phyloP scores from a whole-genome alignment of 2,113 vertebrate genomes.

The Vicugna pacos region DNA sequence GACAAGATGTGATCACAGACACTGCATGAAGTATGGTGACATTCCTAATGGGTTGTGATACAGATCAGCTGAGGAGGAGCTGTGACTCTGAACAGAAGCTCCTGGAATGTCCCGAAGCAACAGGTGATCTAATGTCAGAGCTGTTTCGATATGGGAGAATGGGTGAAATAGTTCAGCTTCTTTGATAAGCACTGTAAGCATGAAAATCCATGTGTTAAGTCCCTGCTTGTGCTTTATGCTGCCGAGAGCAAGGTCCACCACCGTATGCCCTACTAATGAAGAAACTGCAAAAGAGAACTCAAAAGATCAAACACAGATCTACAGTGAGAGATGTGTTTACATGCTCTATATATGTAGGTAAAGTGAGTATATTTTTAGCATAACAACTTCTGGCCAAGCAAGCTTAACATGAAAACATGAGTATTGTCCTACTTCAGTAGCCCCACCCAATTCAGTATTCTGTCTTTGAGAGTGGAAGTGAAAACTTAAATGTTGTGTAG shows the following conservation, averaged over 20 bases:
- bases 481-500: slow-evolving; percentile 2
- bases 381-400: slow-evolving; percentile 54
- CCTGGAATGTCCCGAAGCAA: not conserved
- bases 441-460: slow-evolving; percentile 42
- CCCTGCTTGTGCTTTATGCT: not conserved
- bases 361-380: slow-evolving; percentile 69
- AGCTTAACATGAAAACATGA: slow-evolving; percentile 64
- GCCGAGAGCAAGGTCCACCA: not conserved
- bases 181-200: not conserved
- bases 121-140: not conserved
- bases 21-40: not conserved
- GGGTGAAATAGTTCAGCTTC: not conserved
- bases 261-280: not conserved
- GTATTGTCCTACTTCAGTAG: not conserved
- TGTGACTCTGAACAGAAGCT: not conserved
- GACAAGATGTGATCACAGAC: not conserved
- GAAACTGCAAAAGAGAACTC: slow-evolving; percentile 47
- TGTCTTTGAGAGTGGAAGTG: not conserved
- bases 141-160: not conserved
- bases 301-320: not conserved
- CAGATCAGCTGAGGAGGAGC: not conserved
- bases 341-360: not conserved
- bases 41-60: not conserved
- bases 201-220: not conserved
- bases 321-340: slow-evolving; percentile 60